Percentiles rank a stretch among this genome's conserved stretches.
These are phyloP conservation scores for Gobius niger DNA, from an alignment of 2,113 vertebrate genomes.

Conservation along the genomic window DNA sequence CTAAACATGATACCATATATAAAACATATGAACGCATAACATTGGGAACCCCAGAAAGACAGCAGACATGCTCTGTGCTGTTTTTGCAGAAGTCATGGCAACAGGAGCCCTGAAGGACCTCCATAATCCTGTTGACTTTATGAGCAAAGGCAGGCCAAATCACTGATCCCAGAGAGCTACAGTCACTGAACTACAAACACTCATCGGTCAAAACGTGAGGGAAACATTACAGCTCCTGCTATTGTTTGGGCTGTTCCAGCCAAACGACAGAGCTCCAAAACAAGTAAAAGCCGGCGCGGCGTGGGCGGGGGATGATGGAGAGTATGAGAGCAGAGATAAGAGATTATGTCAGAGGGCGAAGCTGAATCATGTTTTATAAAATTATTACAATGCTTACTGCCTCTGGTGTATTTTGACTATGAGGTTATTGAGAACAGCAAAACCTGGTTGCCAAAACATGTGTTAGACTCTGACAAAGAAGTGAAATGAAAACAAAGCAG, in stretches of 20 bases:
- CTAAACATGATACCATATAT: too few relatives aligned
- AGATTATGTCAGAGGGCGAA: slow-evolving; percentile 38
- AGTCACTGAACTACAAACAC: slow-evolving; percentile 17
- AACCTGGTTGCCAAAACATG: not conserved
- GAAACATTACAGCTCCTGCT: slow-evolving; percentile 34
- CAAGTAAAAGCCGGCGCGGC: slow-evolving; percentile 42
- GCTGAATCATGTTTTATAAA: slow-evolving; percentile 62
- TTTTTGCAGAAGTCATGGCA: slow-evolving; percentile 44
- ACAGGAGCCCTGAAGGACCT: slow-evolving; percentile 27
- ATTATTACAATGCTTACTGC: slow-evolving; percentile 3
- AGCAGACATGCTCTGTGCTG: slow-evolving; percentile 12
- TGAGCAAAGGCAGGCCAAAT: slow-evolving; percentile 15
- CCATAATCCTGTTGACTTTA: slow-evolving; percentile 49
- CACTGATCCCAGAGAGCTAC: slow-evolving; percentile 41
- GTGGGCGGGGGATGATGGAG: slow-evolving; percentile 52
- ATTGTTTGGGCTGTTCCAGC: slow-evolving; percentile 62
- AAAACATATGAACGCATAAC: too few relatives aligned
- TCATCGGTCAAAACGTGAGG: slow-evolving; percentile 38
- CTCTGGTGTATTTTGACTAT: not conserved
- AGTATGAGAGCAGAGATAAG: slow-evolving; percentile 11
- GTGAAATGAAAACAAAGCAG: not conserved
- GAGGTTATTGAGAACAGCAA: not conserved
- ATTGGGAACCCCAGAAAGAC: not conserved
- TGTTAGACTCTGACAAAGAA: not conserved
- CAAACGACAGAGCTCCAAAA: slow-evolving; percentile 22